Evolutionary conservation across 2,888 invertebrate genomes (phyloP), one percentile per base, ranked within the genome.

Genomic region (Leptinotarsa peninsularis): DNA sequence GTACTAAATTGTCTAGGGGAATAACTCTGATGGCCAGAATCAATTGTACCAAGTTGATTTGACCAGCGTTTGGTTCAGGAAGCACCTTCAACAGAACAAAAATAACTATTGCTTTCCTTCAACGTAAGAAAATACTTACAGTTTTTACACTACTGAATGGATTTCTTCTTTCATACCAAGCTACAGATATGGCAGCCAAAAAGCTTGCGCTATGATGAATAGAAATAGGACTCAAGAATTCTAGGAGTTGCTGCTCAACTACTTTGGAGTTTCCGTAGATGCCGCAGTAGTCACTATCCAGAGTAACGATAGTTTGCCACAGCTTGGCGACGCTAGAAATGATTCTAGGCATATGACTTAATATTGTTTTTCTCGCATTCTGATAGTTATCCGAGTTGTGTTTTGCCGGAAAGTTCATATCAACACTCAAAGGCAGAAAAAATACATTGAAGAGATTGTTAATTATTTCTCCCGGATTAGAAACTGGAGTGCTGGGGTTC

Each of bases 391-490:
- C 88, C 0, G 86, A 85, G 72, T 88, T 88, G 72, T 88, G 87
- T 78, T 87, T 88, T 17, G 85, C 83, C 15, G 82, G 82, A 72
- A 85, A 83, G 79, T 85, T 85, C 4, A 86, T 77, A 71, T 88
- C 88, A 10, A 85, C 86, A 23, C 89, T 88, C 10, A 90, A 86
- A 14, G 91, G 91, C 5, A 94, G 93, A 80, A 94, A 92, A 85
- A 96, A 95, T 3, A 94, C 95, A 85, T 95, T 94, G 70, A 95
- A 93, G 56, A 96, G 90, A 86, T 94, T 95, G 83, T 93, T 94
- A 81, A 96, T 91, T 76, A 96, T 91, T 84, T 95, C 95, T 0
- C 93, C 92, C 0, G 93, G 91, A 86, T 92, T 91, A 3, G 91
- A 89, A 58, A 91, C 89, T 0, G 90, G 88, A 79, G 91, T 90